A percentile compares a stretch with the other conserved stretches of the same genome.
Evolutionary conservation across 1,140 invertebrate genomes (phyloP).

Genomic region (Drosophila pallidifrons): DNA sequence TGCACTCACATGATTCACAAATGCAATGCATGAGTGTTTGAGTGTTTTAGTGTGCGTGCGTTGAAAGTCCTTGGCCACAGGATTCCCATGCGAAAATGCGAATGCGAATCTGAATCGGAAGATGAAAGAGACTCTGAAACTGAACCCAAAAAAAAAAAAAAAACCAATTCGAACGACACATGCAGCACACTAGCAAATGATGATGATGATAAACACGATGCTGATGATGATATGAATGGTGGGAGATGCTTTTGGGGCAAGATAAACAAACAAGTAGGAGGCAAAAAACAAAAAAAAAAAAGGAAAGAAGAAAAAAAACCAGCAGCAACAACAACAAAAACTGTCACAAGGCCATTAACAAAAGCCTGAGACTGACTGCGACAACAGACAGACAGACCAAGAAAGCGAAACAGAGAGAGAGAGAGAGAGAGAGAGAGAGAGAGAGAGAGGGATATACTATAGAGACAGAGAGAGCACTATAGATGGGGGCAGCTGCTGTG

Average conservation of each 20-base stretch:
- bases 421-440: not conserved
- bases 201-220: slow-evolving; percentile 9
- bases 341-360: slow-evolving; percentile 82
- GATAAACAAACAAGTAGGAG: slow-evolving; percentile 33
- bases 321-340: slow-evolving; percentile 37
- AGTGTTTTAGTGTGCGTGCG: not conserved
- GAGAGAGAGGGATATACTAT: not conserved
- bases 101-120: not conserved
- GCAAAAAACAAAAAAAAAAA: slow-evolving; percentile 21
- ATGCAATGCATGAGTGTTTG: not conserved
- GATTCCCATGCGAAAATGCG: slow-evolving; percentile 23
- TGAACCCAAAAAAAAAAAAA: slow-evolving; percentile 30
- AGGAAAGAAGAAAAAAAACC: slow-evolving; percentile 7
- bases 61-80: slow-evolving; percentile 34
- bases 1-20: slow-evolving; percentile 21
- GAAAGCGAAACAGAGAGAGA: not conserved
- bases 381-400: slow-evolving; percentile 27
- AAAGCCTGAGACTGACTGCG: slow-evolving; percentile 76
- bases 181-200: slow-evolving; percentile 37
- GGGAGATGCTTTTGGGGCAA: slow-evolving; percentile 36
- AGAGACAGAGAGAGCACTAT: slow-evolving; percentile 6
- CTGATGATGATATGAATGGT: slow-evolving; percentile 20
- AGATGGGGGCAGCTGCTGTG: slow-evolving; percentile 23
- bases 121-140: slow-evolving; percentile 18
- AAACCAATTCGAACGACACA: slow-evolving; percentile 50